Evolutionary conservation across 2,888 invertebrate species (phyloP).

Genomic region (Eupithecia exiguata): DNA sequence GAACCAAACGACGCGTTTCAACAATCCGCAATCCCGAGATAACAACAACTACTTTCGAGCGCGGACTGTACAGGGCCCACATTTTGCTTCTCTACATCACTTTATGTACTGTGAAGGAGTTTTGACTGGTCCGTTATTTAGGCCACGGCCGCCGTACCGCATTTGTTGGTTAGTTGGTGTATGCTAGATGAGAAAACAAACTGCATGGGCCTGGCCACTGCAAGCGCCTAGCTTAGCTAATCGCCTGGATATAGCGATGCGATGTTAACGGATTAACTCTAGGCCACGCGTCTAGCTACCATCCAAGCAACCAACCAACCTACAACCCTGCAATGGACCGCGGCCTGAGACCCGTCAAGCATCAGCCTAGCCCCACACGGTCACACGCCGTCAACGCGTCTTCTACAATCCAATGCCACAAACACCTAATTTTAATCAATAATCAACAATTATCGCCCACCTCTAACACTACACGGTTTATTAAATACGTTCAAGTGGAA

Average conservation of each 20-base stretch:
- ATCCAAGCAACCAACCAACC: neutral
- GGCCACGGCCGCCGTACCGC: neutral
- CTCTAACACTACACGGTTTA: slow-evolving; percentile 81
- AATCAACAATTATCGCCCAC: slow-evolving; percentile 83
- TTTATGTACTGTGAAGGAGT: slow-evolving; percentile 3
- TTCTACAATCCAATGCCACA: slow-evolving; percentile 76
- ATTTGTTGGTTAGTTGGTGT: neutral
- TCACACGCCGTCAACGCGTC: slow-evolving; percentile 46
- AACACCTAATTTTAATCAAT: slow-evolving; percentile 82
- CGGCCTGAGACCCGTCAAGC: neutral
- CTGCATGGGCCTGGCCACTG: neutral
- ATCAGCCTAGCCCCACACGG: slow-evolving; percentile 26
- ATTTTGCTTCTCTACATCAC: slow-evolving; percentile 41
- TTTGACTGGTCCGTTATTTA: neutral
- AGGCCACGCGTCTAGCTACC: neutral
- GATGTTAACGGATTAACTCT: neutral
- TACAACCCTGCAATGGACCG: neutral
- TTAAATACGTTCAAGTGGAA: slow-evolving; percentile 81
- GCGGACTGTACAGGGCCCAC: slow-evolving; percentile 11
- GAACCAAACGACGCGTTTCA: slow-evolving; percentile 76
- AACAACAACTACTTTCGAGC: slow-evolving; percentile 71
- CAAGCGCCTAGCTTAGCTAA: neutral
- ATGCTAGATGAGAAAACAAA: neutral
- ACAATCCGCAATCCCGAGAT: slow-evolving; percentile 65
- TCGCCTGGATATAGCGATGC: neutral